Evolutionary conservation across 2,888 invertebrate genomes (phyloP), one percentile per base, ranked within the genome.

Genomic region (Apamea sordens): DNA sequence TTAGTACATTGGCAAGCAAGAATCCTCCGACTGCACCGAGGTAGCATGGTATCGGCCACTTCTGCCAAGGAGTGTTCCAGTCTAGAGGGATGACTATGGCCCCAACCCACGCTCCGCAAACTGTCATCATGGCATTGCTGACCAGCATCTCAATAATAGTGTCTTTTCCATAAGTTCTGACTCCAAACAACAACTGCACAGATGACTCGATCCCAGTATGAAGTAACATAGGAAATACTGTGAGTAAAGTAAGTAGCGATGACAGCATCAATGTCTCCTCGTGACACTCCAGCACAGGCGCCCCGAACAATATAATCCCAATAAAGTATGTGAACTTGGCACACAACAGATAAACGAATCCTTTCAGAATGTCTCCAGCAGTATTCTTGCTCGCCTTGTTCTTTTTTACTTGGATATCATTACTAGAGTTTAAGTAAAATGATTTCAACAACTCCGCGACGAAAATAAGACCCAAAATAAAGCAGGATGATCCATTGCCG

Each of bases 21-120:
- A 97, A 98, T 10, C 98, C 98, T 72, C 97, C 92, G 0, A 98
- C 92, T 2, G 98, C 97, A n/a, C 98, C 98, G 0, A 97, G 94
- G 82, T 97, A 97, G 90, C 98, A 98, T 0, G 98, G 98, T 87
- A 98, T 97, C 0, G 98, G 98, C 98, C 98, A 98, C 80, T 95
- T 97, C 96, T 99, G 99, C 98, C 99, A 99, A 0, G 98, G 98
- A 71, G 98, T 97, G 93, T 99, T 98, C 99, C 99, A 99, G 93
- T 99, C 99, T 56, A 99, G 95, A 0, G 99, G 99, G 86, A 99
- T 98, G 1, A 98, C 98, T 78, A 98, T 97, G 6, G 98, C 98
- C 11, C 99, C 98, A 2, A 98, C 91, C 99, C 99, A 99, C 10
- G 98, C 98, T 6, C 99, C 99, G 56, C 98, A 93, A 21, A 98